These are phyloP conservation scores for Crocallis elinguaria DNA, from an alignment of 2,888 invertebrate species.

Conservation along the genomic window DNA sequence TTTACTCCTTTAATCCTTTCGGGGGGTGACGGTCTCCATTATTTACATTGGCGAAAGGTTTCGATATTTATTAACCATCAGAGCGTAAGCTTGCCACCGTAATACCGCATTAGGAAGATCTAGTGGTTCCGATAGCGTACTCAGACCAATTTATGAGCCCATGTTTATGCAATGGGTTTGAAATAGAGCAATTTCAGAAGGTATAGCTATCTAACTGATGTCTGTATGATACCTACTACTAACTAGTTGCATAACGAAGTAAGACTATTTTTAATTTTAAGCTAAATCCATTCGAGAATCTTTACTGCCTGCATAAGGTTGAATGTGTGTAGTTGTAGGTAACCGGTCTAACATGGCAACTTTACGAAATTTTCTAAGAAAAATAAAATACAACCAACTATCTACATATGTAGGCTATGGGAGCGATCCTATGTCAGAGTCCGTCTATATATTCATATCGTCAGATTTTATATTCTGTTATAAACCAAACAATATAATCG, in stretches of 20 bases:
- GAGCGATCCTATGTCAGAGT: too few species aligned
- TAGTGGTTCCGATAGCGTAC: conserved; percentile 47
- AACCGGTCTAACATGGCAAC: too few species aligned
- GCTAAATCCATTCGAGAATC: too few species aligned
- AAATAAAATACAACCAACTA: too few species aligned
- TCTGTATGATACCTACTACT: not conserved
- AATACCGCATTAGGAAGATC: conserved; percentile 59
- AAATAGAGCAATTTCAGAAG: conserved; percentile 8
- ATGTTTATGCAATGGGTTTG: conserved; percentile 12
- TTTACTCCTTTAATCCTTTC: conserved; percentile 53
- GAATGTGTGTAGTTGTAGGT: too few species aligned
- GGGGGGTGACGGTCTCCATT: conserved; percentile 50
- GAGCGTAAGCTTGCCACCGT: conserved; percentile 47
- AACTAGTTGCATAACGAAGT: not conserved
- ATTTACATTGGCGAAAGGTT: conserved; percentile 49
- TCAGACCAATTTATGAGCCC: conserved; percentile 10
- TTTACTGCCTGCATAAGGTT: too few species aligned
- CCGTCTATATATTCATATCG: too few species aligned
- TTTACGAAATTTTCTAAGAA: too few species aligned
- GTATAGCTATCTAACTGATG: not conserved
- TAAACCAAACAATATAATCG: too few species aligned
- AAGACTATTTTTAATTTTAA: too few species aligned
- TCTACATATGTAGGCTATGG: too few species aligned
- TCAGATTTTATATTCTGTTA: too few species aligned
- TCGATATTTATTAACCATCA: conserved; percentile 67